Percentiles rank a stretch among this genome's conserved stretches.
phyloP scores from a whole-genome alignment of 2,797 vertebrate genomes.

The Austrolebias charrua region DNA sequence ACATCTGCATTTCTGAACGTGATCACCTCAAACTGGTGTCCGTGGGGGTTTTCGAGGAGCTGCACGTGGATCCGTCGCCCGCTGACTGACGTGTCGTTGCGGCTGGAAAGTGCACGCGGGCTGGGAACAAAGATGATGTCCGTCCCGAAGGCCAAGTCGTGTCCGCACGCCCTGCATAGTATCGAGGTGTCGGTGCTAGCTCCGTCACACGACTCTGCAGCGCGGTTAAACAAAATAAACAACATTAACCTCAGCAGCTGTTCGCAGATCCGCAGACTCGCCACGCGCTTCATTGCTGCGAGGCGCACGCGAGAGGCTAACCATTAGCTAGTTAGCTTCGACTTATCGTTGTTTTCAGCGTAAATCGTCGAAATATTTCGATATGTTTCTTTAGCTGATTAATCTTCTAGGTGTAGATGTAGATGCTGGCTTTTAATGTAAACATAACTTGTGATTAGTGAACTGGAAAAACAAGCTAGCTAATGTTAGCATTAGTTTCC shows the following conservation, averaged over 20 bases:
- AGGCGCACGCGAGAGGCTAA: constrained; percentile 24
- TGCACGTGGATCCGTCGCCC: constrained; percentile 53
- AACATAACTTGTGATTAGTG: constrained; percentile 13
- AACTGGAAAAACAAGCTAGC: constrained; percentile 46
- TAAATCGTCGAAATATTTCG: no score
- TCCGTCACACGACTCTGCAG: constrained; percentile 30
- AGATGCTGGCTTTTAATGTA: neutral
- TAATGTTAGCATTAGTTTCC: neutral
- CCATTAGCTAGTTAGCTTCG: constrained; percentile 8
- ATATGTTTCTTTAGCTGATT: no score
- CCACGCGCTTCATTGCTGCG: constrained; percentile 10
- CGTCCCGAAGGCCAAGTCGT: constrained; percentile 52
- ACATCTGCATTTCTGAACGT: constrained; percentile 70
- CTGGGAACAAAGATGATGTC: constrained; percentile 61
- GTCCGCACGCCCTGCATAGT: constrained; percentile 62
- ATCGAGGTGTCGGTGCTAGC: constrained; percentile 42
- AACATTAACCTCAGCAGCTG: neutral
- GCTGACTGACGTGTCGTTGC: constrained; percentile 55
- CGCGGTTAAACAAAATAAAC: constrained; percentile 21
- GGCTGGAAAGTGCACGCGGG: constrained; percentile 56
- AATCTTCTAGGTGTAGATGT: no score
- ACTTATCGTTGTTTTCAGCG: no score
- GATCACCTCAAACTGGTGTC: constrained; percentile 68
- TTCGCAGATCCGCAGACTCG: neutral
- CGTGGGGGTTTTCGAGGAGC: constrained; percentile 69